Conservation (phyloP, 2,113 vertebrate species). For the Chloropsis hardwickii region DNA sequence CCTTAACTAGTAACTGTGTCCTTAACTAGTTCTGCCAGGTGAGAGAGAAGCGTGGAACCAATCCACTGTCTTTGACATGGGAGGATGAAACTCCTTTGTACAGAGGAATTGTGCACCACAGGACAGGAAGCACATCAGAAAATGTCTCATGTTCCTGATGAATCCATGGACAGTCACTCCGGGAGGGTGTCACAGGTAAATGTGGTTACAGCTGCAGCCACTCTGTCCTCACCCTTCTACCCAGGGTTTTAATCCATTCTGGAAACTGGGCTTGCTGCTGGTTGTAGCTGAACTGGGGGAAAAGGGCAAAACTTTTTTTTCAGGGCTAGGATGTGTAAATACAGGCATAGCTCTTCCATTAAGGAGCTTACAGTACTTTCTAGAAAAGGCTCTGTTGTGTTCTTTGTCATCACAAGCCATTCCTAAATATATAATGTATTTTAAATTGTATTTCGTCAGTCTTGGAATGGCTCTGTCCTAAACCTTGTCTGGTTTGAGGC, state of each 20-base stretch:
- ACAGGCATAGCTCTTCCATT: background rate
- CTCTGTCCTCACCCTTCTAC: background rate
- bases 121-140: background rate
- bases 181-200: background rate
- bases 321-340: background rate
- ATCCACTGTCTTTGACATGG: accelerated
- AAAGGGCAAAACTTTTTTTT: background rate
- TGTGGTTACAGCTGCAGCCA: background rate
- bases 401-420: background rate
- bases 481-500: background rate
- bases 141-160: background rate
- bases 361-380: background rate
- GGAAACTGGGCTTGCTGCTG: background rate
- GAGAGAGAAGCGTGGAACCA: background rate
- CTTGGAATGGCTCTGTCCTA: background rate
- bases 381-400: background rate
- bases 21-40: background rate
- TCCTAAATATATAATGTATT: background rate
- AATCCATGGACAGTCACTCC: background rate
- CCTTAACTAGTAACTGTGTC: background rate
- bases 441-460: background rate
- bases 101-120: background rate
- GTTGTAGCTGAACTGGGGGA: background rate
- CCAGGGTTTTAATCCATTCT: background rate
- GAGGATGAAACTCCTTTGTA: background rate